A percentile compares a stretch with the other conserved stretches of the same genome.
Conservation (phyloP, 2,113 vertebrate species). For the Psephotus haematonotus region DNA sequence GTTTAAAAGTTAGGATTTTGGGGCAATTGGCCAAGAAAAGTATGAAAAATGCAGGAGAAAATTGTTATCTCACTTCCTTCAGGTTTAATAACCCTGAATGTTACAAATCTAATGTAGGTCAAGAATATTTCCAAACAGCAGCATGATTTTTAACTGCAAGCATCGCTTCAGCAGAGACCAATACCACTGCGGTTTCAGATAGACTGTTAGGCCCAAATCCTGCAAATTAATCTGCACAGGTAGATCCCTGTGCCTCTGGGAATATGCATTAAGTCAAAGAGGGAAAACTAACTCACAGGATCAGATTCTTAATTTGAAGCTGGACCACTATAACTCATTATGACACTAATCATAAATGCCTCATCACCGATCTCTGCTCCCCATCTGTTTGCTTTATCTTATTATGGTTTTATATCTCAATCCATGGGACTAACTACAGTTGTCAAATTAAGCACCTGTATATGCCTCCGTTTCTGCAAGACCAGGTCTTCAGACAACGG, state of each 20-base stretch:
- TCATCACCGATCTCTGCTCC: conserved; percentile 3
- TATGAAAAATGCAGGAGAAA: not conserved
- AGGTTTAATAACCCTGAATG: not conserved
- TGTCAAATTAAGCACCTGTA: conserved; percentile 1
- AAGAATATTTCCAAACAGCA: not conserved
- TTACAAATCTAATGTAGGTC: not conserved
- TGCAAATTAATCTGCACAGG: not conserved
- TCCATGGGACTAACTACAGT: not conserved
- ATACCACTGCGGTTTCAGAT: not conserved
- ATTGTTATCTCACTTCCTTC: not conserved
- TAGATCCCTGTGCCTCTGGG: not conserved
- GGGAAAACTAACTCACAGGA: conserved; percentile 12
- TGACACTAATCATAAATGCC: conserved; percentile 61
- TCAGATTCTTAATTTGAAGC: conserved; percentile 46
- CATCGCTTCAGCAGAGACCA: not conserved
- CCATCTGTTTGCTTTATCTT: conserved; percentile 50
- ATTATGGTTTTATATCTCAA: conserved; percentile 41
- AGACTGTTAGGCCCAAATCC: not conserved
- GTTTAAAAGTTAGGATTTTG: not conserved
- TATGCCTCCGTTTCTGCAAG: not conserved
- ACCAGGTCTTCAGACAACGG: not conserved
- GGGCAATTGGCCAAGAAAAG: not conserved
- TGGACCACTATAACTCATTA: conserved; percentile 45
- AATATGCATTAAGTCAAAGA: not conserved
- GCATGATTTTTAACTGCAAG: not conserved